Evolutionary conservation across 2,888 invertebrate species (phyloP).

Genomic region (Acrobasis consociella): DNA sequence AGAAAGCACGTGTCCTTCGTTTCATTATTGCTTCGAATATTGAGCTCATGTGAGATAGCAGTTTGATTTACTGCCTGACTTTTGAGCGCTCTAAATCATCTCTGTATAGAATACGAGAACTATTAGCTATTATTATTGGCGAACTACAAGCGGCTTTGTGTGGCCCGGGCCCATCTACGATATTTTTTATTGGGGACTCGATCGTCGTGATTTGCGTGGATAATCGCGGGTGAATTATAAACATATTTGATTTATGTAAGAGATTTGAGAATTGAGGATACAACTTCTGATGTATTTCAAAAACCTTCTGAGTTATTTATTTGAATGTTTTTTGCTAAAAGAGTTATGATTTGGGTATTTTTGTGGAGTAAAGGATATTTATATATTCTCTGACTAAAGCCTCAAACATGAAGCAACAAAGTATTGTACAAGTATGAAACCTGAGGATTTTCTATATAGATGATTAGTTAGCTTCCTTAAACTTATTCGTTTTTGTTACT

Average conservation of each 20-base stretch:
- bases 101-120: slow-evolving; percentile 78
- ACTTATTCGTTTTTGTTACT: too few relatives aligned
- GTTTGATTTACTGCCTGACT: slow-evolving; percentile 77
- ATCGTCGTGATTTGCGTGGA: slow-evolving; percentile 64
- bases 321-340: neutral
- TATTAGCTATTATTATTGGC: slow-evolving; percentile 80
- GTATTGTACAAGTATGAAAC: too few relatives aligned
- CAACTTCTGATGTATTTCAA: slow-evolving; percentile 38
- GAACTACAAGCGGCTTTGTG: slow-evolving; percentile 68
- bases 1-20: slow-evolving; percentile 71
- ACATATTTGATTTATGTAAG: slow-evolving; percentile 44
- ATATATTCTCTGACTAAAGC: too few relatives aligned
- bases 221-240: slow-evolving; percentile 54
- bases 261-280: slow-evolving; percentile 43
- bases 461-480: too few relatives aligned
- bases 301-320: slow-evolving; percentile 29
- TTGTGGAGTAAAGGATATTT: neutral
- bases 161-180: slow-evolving; percentile 46
- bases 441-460: too few relatives aligned
- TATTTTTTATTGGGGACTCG: slow-evolving; percentile 59
- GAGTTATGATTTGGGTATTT: slow-evolving; percentile 6
- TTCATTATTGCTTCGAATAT: slow-evolving; percentile 62
- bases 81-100: slow-evolving; percentile 78
- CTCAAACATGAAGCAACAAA: too few relatives aligned
- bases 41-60: slow-evolving; percentile 60